Evolutionary conservation across 2,113 vertebrate species (phyloP).

Genomic region (Bubo blakistoni): DNA sequence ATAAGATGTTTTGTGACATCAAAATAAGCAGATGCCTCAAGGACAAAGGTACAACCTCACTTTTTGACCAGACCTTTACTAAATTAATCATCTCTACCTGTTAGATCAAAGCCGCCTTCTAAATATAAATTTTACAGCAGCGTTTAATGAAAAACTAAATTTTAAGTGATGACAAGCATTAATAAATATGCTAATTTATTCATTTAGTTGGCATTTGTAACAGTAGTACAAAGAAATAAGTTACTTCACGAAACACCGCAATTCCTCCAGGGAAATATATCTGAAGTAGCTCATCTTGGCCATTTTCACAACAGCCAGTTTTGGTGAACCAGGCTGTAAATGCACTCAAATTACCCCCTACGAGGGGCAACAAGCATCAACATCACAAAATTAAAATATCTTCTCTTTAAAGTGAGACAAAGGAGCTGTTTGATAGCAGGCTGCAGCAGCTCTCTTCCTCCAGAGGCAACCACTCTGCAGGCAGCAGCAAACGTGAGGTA

Average conservation of each 20-base stretch:
- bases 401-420: background rate
- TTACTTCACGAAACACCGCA: background rate
- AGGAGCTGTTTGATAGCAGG: background rate
- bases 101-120: background rate
- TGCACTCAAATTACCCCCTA: background rate
- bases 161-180: conserved; percentile 25
- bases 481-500: background rate
- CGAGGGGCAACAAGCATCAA: background rate
- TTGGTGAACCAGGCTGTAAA: background rate
- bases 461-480: background rate
- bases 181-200: conserved; percentile 15
- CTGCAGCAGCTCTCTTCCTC: background rate
- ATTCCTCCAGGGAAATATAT: background rate
- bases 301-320: background rate
- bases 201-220: background rate
- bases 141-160: background rate
- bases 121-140: background rate
- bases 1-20: background rate
- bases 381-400: background rate
- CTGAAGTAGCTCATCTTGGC: background rate
- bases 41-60: background rate
- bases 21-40: background rate
- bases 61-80: background rate
- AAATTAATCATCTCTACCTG: background rate
- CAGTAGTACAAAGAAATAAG: background rate